Conservation (phyloP, 2,797 vertebrate genomes). For the Microctenopoma lineatum region DNA sequence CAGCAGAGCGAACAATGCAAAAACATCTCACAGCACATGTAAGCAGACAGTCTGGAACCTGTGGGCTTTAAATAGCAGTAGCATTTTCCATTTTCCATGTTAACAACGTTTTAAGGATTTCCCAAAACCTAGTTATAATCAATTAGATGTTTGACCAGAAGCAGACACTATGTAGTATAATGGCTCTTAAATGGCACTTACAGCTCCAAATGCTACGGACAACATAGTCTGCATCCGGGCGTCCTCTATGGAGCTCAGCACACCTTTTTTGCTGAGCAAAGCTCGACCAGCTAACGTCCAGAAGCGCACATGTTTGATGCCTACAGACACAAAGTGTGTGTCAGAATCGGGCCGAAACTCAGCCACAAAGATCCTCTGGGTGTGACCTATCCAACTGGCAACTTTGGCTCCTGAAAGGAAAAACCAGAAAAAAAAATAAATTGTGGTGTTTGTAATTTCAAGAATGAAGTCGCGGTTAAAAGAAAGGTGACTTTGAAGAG, state of each 20-base stretch:
- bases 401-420: conserved; percentile 91
- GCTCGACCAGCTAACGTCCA: conserved; percentile 96
- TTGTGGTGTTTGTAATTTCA: not conserved
- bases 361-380: conserved; percentile 96
- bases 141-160: not conserved
- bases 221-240: conserved; percentile 98
- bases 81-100: not conserved
- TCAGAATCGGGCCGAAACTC: conserved; percentile 99
- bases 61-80: conserved; percentile 22
- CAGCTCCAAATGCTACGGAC: conserved; percentile 97
- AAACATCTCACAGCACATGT: conserved; percentile 68
- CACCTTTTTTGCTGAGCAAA: conserved; percentile 95
- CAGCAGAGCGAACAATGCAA: conserved; percentile 78
- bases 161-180: not conserved
- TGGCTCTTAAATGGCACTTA: conserved; percentile 79
- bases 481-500: not conserved
- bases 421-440: not conserved
- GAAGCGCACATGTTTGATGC: conserved; percentile 96
- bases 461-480: not conserved
- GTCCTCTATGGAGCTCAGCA: conserved; percentile 92
- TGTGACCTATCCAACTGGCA: conserved; percentile 92
- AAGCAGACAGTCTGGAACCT: conserved; percentile 42
- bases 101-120: not conserved
- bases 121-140: not conserved
- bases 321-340: conserved; percentile 98